Percentiles rank a stretch among this genome's conserved stretches.
Evolutionary conservation across 2,797 vertebrate genomes (phyloP).

Genomic region (Momotus momota): DNA sequence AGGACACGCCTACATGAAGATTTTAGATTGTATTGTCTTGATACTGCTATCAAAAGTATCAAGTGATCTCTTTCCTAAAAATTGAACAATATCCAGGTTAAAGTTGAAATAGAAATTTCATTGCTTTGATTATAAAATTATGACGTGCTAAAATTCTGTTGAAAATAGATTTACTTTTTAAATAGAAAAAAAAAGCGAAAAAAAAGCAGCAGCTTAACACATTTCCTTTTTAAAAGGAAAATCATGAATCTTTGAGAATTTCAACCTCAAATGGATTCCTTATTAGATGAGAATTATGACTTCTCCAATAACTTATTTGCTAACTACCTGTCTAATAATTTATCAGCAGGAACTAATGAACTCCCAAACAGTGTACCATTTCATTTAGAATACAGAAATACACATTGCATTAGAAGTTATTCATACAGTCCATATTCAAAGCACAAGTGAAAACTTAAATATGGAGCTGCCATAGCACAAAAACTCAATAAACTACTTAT

Average conservation of each 20-base stretch:
- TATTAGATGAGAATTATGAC: not conserved
- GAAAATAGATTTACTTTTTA: not conserved
- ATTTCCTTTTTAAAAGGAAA: not conserved
- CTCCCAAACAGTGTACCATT: not conserved
- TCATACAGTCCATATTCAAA: not conserved
- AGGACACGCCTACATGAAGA: not conserved
- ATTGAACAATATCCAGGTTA: not conserved
- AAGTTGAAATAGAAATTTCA: not conserved
- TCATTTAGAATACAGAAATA: not conserved
- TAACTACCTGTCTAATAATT: not conserved
- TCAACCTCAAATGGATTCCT: not conserved
- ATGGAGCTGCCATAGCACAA: not conserved
- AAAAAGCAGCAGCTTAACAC: fast-evolving
- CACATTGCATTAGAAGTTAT: not conserved
- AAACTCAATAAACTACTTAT: slow-evolving; percentile 55
- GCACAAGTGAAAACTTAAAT: not conserved
- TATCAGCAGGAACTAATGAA: slow-evolving; percentile 6
- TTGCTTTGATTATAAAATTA: not conserved
- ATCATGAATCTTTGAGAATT: not conserved
- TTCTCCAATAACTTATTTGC: not conserved
- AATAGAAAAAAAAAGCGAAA: not conserved
- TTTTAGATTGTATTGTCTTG: not conserved
- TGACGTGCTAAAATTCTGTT: not conserved
- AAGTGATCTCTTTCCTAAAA: not conserved
- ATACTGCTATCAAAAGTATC: not conserved